Evolutionary conservation across 92 coral and sea anemone genomes (phyloP), one percentile per base, ranked within the genome.

Genomic region (Meandrina meandrites): DNA sequence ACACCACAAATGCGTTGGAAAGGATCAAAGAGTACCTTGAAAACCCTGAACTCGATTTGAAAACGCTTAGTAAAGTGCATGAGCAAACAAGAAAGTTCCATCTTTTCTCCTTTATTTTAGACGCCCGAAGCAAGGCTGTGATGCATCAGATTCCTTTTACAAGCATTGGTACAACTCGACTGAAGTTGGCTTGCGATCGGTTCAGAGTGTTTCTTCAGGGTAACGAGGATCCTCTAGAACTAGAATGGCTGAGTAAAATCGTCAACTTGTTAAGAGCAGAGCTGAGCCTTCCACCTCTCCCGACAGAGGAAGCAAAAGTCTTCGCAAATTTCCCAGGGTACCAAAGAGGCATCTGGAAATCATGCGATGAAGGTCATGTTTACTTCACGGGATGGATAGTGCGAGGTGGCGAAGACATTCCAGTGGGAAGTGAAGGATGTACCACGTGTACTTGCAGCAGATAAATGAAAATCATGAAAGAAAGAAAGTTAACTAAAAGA

Each of bases 271-370:
- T 68, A 51, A 79, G 89, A 22, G 32, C 53, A 0, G 89, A 86
- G 15, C 9, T 78, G n/a, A 66, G 28, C 56, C 79, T 86, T 4
- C 19, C 4, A 3, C 17, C 74, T 3, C 84, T 68, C 9, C 71
- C 37, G 13, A 13, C 22, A 13, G 78, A 67, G 30, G 50, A 86
- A 68, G 36, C 78, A 17, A 35, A 24, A 28, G 37, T 40, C 15
- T 86, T 86, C 8, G 57, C 69, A 75, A 79, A 79, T 13, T 78
- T 86, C 36, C 89, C 89, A 86, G 79, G 84, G 21, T 78, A 40
- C 56, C 54, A 42, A 16, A 78, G 56, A 48, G 84, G 40, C 21
- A 68, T 70, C 32, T 86, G 89, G 89, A 78, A 78, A 53, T 16
- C 48, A 13, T 86, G 89, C 57, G 53, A 51, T 0, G 78, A 86